Base-by-base conservation (phyloP, 2,888 invertebrate species). In the Yponomeuta sedellus region DNA sequence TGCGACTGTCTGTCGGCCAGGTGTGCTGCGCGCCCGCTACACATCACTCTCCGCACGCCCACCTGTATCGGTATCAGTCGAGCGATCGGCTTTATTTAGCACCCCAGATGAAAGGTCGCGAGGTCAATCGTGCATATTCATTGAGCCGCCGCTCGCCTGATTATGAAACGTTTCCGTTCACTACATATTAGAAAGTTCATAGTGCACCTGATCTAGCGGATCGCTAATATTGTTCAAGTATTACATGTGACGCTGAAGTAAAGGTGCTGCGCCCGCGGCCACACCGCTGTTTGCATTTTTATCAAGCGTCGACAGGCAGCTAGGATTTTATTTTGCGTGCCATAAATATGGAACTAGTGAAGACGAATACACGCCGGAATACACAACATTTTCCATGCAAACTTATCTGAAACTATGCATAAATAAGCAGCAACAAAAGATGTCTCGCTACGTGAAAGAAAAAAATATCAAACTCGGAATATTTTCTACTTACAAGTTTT, bases 351-450 rank as follows among this genome's bases (percentile, higher is more conserved):
- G 80, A 88, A 82, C 85, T 80, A 75, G 79, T 79, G 78, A 77
- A 80, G 80, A 79, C 77, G 80, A 81, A 81, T 81, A 83, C 82
- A 83, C 78, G 79, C 77, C 75, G 77, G 77, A 76, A 82, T 80
- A 83, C 78, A 82, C 78, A 80, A 79, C 75, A 84, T 86, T 83
- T 82, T 82, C 34, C 80, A 83, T 86, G 83, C 82, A 86, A 87
- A 88, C 85, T 87, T 88, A 86, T 90, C 83, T 82, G 79, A 78
- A 86, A 86, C 86, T 86, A 88, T 89, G 88, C 88, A 89, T 88
- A 84, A 85, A 78, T 83, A 87, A 88, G 79, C 77, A 81, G 80
- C 77, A 71, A 79, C 78, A 77, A 82, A 82, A 80, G 78, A 73
- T 75, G 76, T 68, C 66, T 66, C 69, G 74, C 75, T 73, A 74